Base-by-base conservation (phyloP, 2,113 vertebrate species). In the Delphinapterus leucas region DNA sequence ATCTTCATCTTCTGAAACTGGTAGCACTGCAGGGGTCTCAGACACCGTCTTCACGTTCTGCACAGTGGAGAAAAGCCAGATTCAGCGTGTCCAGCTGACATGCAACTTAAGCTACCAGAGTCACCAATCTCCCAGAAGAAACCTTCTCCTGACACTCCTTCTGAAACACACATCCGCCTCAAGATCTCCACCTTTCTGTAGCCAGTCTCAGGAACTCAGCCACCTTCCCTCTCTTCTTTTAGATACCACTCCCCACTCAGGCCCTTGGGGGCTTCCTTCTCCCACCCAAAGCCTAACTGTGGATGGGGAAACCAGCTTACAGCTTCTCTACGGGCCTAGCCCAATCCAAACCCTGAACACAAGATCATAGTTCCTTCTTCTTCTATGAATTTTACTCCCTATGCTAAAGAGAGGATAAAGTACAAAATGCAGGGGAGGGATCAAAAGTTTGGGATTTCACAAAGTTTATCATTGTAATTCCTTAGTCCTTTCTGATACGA, bases 31-130 rank as follows among this genome's bases (percentile, higher is more conserved):
- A 0, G 99, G 99, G 0, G 99, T 99, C 98, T 99, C 99, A 0
- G 99, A 99, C 73, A 99, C 99, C 1, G 99, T 97, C 98, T 99
- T 99, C 90, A 99, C 99, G 83, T 99, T 99, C 99, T 99, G 53
- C 0, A 28, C 31, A 74, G 93, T 70, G 85, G 86, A 73, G 31
- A 67, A 96, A 96, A 92, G 33, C 23, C 1, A 23, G 38, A 28
- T 33, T 68, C 44, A 55, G 87, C 26, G 31, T 38, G 77, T 63
- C 55, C 44, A 49, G 41, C 17, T 61, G 83, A 61, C 49, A 20
- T 2, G 61, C 25, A 77, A 61, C 55, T 79, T 83, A 73, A 68
- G 9, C 31, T 36, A 41, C 12, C 25, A 63, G 70, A 81, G 55
- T 36, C 18, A 13, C 77, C 55, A 41, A 31, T 47, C n/a, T 49